phyloP scores from a whole-genome alignment of 2,113 vertebrate genomes.

The Sturnira hondurensis region DNA sequence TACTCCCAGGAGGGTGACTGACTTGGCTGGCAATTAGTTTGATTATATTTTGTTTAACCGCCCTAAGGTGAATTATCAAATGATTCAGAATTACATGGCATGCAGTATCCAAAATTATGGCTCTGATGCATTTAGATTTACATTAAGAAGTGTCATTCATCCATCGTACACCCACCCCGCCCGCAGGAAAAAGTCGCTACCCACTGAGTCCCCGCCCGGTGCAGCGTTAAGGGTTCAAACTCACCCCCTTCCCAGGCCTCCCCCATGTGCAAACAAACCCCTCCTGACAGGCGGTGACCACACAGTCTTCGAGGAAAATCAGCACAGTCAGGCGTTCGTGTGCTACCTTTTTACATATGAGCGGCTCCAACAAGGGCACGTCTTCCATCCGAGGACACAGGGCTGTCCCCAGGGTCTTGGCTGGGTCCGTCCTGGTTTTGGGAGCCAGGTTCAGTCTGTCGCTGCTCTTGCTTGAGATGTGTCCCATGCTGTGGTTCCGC shows the following conservation, averaged over 20 bases:
- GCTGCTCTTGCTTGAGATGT: constrained; percentile 99
- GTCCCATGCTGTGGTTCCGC: constrained; percentile 99
- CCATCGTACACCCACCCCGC: constrained; percentile 78
- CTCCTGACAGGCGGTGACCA: constrained; percentile 99
- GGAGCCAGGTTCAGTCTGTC: constrained; percentile 96
- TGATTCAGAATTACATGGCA: constrained; percentile 87
- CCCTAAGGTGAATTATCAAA: constrained; percentile 85
- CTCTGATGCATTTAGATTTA: constrained; percentile 85
- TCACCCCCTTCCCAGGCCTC: constrained; percentile 99
- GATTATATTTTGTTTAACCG: constrained; percentile 74
- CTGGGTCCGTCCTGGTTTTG: constrained; percentile 90
- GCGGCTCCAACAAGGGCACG: constrained; percentile 96
- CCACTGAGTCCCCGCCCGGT: constrained; percentile 82
- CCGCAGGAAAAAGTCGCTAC: constrained; percentile 70
- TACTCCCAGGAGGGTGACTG: constrained; percentile 70
- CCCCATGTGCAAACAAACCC: constrained; percentile 99
- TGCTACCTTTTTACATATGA: constrained; percentile 99
- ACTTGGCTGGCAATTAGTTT: constrained; percentile 83
- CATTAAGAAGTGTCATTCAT: constrained; percentile 85
- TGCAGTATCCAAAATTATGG: constrained; percentile 91
- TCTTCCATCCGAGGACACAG: constrained; percentile 99
- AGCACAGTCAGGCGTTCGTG: constrained; percentile 99
- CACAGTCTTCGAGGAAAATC: constrained; percentile 99
- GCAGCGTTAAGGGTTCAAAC: constrained; percentile 91
- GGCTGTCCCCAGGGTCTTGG: constrained; percentile 95